Evolutionary conservation across 2,113 vertebrate genomes (phyloP), one percentile per base, ranked within the genome.

Genomic region (Pachypanchax playfairii): DNA sequence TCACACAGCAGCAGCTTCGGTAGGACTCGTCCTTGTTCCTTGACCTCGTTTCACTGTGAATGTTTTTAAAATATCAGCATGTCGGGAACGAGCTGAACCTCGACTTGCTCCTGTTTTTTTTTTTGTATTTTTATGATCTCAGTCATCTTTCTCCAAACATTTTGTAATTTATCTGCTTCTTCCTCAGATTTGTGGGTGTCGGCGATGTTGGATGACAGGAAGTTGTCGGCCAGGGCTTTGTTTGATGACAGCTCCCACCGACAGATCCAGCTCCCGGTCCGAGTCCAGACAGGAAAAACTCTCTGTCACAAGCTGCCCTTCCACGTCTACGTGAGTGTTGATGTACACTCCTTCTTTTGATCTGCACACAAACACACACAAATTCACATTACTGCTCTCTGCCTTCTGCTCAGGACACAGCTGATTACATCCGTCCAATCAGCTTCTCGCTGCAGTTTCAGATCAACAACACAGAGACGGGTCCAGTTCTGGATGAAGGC

Each of bases 371-470:
- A 5, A 29, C 17, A 18, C 33, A 35, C 33, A 35, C 18, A 54
- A 7, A 9, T 13, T 20, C 6, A 24, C 0, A 12, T 28, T n/a
- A 13, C 2, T 36, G 28, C 1, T 63, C 28, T 58, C 12, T 41
- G 36, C 73, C 29, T 58, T 50, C 35, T 5, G 21, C 33, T 20
- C 70, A 99, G 97, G 97, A 98, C 79, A 95, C 95, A 6, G 94
- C 94, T 0, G 96, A 99, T 65, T 98, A 96, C 53, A 92, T 98
- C 79, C 91, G 94, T 10, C 95, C 96, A 1, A 92, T 98, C 43
- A 91, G 91, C 74, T 90, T 99, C 80, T 90, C 87, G 0, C 90
- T 98, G 68, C 87, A 72, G 26, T 96, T 95, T 72, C 92, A 91
- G 63, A 89, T 98, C 85, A 94, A 93, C 2, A 76, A 90, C 25